Conservation (phyloP, 1,140 invertebrate genomes). For the Cyrtorhinus lividipennis region DNA sequence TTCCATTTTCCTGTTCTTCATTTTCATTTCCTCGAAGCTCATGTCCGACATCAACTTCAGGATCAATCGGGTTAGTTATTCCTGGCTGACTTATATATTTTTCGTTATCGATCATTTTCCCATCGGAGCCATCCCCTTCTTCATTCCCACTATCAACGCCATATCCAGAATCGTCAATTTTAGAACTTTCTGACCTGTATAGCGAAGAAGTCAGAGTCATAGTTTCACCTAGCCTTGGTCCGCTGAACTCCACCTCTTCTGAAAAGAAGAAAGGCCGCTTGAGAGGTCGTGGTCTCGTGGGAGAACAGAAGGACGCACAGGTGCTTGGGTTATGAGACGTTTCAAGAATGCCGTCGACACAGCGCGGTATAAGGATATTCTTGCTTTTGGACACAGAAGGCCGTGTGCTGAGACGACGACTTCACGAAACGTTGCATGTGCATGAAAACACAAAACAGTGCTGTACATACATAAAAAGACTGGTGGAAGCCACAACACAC, state of each 20-base stretch:
- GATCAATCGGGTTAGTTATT: no score
- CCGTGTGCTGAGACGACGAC: conserved; percentile 5
- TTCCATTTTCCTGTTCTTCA: neutral
- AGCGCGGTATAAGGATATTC: conserved; percentile 1
- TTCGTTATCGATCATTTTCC: neutral
- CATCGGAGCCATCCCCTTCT: neutral
- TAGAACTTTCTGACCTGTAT: neutral
- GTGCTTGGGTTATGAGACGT: conserved; percentile 1
- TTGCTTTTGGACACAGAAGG: neutral
- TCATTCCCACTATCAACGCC: neutral
- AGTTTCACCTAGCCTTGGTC: conserved; percentile 14
- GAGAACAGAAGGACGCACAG: conserved; percentile 8
- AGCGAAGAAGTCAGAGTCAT: neutral
- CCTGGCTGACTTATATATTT: no score
- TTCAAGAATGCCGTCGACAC: conserved; percentile 7
- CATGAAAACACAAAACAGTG: neutral
- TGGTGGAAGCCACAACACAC: neutral
- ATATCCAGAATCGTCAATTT: neutral
- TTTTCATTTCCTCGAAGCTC: no score
- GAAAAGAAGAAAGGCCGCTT: conserved; percentile 13
- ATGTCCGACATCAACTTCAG: no score
- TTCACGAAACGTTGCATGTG: neutral
- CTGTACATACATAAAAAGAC: neutral
- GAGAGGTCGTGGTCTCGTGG: neutral
- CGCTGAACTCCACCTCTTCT: conserved; percentile 21